A percentile compares a stretch with the other conserved stretches of the same genome.
Conservation (phyloP, 1,140 invertebrate species). For the Panagrolaimus sp. region DNA sequence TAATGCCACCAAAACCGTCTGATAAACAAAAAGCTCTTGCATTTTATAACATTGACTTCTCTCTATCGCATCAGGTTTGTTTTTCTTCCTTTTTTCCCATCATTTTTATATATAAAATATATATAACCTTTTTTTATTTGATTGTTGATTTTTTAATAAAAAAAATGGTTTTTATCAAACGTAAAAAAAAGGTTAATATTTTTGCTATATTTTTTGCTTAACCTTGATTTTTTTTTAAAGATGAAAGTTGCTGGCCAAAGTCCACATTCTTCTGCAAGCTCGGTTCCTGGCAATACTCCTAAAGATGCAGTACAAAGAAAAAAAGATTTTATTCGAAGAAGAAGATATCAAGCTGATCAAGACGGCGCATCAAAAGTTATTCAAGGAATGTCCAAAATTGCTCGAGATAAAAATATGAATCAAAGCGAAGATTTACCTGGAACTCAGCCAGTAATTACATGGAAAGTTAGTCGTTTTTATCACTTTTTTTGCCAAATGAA, state of each 20-base stretch:
- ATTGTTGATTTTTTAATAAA: not conserved
- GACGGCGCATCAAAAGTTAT: constrained; percentile 54
- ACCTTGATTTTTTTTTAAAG: constrained; percentile 65
- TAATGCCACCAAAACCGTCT: constrained; percentile 92
- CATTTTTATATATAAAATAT: too few relatives aligned
- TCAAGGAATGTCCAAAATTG: constrained; percentile 57
- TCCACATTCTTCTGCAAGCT: constrained; percentile 67
- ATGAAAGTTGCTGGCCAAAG: constrained; percentile 82
- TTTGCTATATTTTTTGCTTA: too few relatives aligned
- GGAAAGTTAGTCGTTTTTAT: constrained; percentile 35
- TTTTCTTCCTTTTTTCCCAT: not conserved
- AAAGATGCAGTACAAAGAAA: constrained; percentile 46
- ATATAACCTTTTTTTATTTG: not conserved
- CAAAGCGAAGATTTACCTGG: constrained; percentile 29
- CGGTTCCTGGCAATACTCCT: constrained; percentile 26
- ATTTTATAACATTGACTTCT: constrained; percentile 99
- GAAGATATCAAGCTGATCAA: constrained; percentile 52
- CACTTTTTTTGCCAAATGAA: constrained; percentile 9
- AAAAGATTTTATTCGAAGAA: constrained; percentile 53
- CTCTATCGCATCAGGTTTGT: constrained; percentile 69
- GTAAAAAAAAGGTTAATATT: too few relatives aligned
- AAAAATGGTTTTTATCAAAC: constrained; percentile 5
- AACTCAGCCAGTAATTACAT: constrained; percentile 33
- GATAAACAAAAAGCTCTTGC: constrained; percentile 61
- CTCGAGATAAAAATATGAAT: constrained; percentile 19